A percentile compares a stretch with the other conserved stretches of the same genome.
Conservation (phyloP, 1,140 invertebrate genomes). For the Polypedilum vanderplanki region DNA sequence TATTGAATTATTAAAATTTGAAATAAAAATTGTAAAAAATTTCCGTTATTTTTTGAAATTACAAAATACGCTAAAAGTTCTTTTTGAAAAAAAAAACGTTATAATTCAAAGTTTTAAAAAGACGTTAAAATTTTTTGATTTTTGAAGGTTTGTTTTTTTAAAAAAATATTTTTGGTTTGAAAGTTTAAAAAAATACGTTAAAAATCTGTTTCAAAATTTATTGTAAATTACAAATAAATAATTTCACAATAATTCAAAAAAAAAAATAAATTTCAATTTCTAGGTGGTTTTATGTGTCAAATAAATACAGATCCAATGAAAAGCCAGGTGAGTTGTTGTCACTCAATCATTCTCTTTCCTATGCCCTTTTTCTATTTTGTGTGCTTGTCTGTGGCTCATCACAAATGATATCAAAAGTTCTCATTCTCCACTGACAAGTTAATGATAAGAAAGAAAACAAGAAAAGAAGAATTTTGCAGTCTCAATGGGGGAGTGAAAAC, state of each 20-base stretch:
- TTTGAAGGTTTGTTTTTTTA: too few species aligned
- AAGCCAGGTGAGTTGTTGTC: conserved; percentile 58
- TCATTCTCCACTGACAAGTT: not conserved
- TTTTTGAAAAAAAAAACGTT: too few species aligned
- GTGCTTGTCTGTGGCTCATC: not conserved
- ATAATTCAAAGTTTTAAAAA: too few species aligned
- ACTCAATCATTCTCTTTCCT: not conserved
- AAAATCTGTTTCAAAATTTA: too few species aligned
- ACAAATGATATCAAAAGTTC: conserved; percentile 21
- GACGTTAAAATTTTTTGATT: too few species aligned
- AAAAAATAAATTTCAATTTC: not conserved
- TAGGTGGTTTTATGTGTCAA: conserved; percentile 73
- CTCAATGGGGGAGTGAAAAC: conserved; percentile 12
- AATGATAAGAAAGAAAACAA: conserved; percentile 2
- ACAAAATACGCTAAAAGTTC: too few species aligned
- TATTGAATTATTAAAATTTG: not conserved
- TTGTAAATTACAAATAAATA: too few species aligned
- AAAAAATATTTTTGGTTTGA: too few species aligned
- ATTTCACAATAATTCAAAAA: too few species aligned
- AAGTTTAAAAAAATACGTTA: too few species aligned
- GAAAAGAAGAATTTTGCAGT: not conserved
- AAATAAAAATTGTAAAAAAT: too few species aligned
- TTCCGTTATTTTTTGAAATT: too few species aligned
- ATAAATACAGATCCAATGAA: conserved; percentile 78
- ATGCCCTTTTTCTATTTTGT: not conserved